Conservation (phyloP, 2,888 invertebrate genomes). For the Selenia dentaria region DNA sequence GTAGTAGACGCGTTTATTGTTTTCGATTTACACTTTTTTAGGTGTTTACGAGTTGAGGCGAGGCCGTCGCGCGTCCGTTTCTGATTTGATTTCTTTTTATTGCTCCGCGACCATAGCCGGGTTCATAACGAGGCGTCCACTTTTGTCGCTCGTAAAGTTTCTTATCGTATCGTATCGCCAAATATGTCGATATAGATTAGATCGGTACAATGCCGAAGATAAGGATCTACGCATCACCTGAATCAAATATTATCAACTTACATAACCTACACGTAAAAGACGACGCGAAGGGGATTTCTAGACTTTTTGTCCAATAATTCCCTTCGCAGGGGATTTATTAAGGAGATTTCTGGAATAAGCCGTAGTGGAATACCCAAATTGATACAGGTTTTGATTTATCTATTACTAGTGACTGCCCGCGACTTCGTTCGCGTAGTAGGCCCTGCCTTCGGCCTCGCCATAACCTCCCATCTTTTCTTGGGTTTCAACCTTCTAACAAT, state of each 20-base stretch:
- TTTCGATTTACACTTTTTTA: slow-evolving; percentile 75
- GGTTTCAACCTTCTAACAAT: too few species aligned
- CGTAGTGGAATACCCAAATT: too few species aligned
- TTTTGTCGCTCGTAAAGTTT: slow-evolving; percentile 33
- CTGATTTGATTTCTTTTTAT: slow-evolving; percentile 64
- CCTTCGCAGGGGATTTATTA: too few species aligned
- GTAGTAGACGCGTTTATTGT: slow-evolving; percentile 75
- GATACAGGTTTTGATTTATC: too few species aligned
- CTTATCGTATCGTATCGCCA: slow-evolving; percentile 30
- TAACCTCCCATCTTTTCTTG: too few species aligned
- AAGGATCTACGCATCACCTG: slow-evolving; percentile 38
- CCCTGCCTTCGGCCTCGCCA: too few species aligned
- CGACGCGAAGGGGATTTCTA: too few species aligned
- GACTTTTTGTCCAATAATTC: too few species aligned
- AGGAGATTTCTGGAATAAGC: too few species aligned
- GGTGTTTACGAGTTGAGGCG: slow-evolving; percentile 70
- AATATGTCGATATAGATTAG: slow-evolving; percentile 35
- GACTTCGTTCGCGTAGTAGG: too few species aligned
- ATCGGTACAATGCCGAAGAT: slow-evolving; percentile 35
- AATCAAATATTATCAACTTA: slow-evolving; percentile 33
- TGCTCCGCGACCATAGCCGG: slow-evolving; percentile 39
- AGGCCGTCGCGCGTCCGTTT: slow-evolving; percentile 73
- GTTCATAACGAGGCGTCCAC: slow-evolving; percentile 40
- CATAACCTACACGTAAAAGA: too few species aligned
- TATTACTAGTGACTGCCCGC: too few species aligned